Base-by-base conservation (phyloP, 2,113 vertebrate species). In the Zapus hudsonius region DNA sequence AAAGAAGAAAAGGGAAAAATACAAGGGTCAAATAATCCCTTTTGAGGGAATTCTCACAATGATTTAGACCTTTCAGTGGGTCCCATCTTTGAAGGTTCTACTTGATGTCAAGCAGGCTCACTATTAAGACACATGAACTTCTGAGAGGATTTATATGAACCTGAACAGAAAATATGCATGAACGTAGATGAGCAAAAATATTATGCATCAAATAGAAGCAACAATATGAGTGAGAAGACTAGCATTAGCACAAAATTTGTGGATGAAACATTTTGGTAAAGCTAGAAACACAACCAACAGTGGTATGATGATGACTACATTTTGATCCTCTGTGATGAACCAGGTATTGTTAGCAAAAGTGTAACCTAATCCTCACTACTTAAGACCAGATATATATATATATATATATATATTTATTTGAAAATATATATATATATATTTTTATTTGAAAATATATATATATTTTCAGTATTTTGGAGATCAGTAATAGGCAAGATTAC, bases 191-290 rank as follows among this genome's bases (percentile, higher is more conserved):
- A 44, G 36, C 19, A 92, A 69, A 87, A 82, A 81, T 16, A 83
- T 13, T 85, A 84, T 79, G 6, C 29, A 44, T 70, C 85, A 15
- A 23, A 75, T 29, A 82, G 74, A 74, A 31, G 40, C 12, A 72
- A 4, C 33, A 87, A 36, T 75, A 36, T 23, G 29, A 5, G 9
- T 59, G 38, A 63, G 75, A 4, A n/a, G 81, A 64, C 80, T 74
- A 70, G 38, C 52, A 69, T 23, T 33, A 59, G 38, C 38, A 76
- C 81, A n/a, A 44, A 44, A 90, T 27, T 73, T 90, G 67, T 59
- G 55, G 47, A 52, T 66, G 33, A 74, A 38, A 55, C 12, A 86
- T 88, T 95, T 59, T 6, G 64, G 75, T 3, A 75, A 95, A 94
- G 27, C 17, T n/a, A 42, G 33, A 70, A 69, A 86, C 8, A 10